Conservation (phyloP, 2,113 vertebrate species). For the Petrocephalus zakoni region DNA sequence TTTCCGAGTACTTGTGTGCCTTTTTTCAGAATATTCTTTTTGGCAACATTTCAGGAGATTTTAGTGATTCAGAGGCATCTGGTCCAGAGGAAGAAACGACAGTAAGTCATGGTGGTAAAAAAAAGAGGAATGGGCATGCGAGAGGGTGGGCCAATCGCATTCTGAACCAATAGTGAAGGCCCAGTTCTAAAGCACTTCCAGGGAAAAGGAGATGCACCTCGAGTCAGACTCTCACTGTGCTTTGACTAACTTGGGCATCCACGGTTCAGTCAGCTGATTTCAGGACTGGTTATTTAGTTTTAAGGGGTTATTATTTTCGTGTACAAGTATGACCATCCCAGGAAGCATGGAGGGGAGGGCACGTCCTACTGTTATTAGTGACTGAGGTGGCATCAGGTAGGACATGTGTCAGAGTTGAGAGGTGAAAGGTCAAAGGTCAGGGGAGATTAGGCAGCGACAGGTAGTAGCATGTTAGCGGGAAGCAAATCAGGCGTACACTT, state of each 20-base stretch:
- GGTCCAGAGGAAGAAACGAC: constrained; percentile 30
- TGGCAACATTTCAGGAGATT: constrained; percentile 68
- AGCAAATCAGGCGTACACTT: neutral
- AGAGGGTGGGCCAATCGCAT: neutral
- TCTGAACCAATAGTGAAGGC: neutral
- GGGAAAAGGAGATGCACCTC: neutral
- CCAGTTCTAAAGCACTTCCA: neutral
- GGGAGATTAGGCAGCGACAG: neutral
- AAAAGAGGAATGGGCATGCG: neutral
- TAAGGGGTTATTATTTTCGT: neutral
- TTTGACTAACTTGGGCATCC: neutral
- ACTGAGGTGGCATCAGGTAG: neutral
- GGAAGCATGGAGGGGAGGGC: neutral
- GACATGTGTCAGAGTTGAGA: constrained; percentile 1
- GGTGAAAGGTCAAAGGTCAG: neutral
- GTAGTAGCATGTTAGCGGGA: neutral
- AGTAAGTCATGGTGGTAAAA: neutral
- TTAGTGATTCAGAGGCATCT: constrained; percentile 51
- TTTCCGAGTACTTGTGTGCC: constrained; percentile 51
- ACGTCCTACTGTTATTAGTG: neutral
- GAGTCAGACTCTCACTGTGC: neutral
- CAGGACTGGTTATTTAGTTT: neutral
- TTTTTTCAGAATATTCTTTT: constrained; percentile 70
- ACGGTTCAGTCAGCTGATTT: neutral
- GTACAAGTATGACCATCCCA: neutral